Evolutionary conservation across 2,888 invertebrate genomes (phyloP), one percentile per base, ranked within the genome.

Genomic region (Temnothorax rugatulus): DNA sequence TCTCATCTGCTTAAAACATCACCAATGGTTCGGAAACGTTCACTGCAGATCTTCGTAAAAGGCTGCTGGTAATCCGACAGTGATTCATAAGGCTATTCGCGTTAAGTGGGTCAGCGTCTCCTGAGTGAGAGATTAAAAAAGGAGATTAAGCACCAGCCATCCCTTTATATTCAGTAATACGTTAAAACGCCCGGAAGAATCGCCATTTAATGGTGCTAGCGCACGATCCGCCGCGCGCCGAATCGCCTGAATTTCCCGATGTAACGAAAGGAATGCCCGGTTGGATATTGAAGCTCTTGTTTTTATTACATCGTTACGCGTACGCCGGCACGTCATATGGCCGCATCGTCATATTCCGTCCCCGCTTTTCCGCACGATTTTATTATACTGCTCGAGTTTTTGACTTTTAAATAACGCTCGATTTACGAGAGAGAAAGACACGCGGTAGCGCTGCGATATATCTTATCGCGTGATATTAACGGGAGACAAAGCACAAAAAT

Each of bases 61-160:
- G 74, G 63, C 71, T 47, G 54, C 57, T 71, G 83, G 83, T 86
- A 85, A 86, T 86, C 86, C 83, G 34, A 47, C 76, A 69, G 86
- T 85, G 86, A 86, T 85, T 63, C 81, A 86, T 86, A 71, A 73
- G 86, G 54, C 54, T 68, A 57, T 76, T 52, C 77, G 54, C 81
- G 68, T 77, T 86, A 87, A 86, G 74, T 86, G 83, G 87, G 87
- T 84, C 87, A 86, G 38, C 77, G 64, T 82, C 61, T 84, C 64
- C 82, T 44, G 29, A 63, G 68, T 50, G 82, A 47, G 54, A 82
- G 87, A 77, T 82, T 81, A 74, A 84, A 82, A 82, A 79, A 50
- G 64, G 52, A 82, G 85, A 86, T 86, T 81, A 85, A 86, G 76
- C 41, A 25, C 34, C 59, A 21, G 38, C 68, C 57, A 74, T 79